Evolutionary conservation across 2,888 invertebrate genomes (phyloP).

Genomic region (Laothoe populi): DNA sequence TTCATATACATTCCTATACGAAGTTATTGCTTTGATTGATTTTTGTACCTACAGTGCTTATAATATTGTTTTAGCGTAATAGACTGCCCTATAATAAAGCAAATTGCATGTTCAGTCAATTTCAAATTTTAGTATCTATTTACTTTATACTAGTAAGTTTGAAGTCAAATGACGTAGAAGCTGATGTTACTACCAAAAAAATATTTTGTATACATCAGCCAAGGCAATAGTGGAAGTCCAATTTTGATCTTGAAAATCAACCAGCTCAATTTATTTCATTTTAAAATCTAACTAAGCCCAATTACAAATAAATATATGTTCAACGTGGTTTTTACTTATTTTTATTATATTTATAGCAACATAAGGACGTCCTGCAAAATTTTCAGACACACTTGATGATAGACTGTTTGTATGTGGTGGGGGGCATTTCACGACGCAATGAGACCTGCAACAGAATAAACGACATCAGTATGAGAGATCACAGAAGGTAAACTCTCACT

Average conservation of each 20-base stretch:
- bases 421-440: neutral
- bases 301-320: slow-evolving; percentile 34
- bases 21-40: no score
- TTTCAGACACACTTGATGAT: slow-evolving; percentile 59
- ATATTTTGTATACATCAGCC: no score
- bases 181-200: no score
- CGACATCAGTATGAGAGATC: neutral
- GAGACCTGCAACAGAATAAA: neutral
- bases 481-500: no score
- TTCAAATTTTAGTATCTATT: no score
- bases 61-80: no score
- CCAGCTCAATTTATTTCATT: neutral
- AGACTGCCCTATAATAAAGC: no score
- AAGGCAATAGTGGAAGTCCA: neutral
- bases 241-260: neutral
- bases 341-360: slow-evolving; percentile 61
- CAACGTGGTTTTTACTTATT: slow-evolving; percentile 65
- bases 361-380: slow-evolving; percentile 66
- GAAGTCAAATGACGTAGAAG: no score
- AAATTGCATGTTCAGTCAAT: no score
- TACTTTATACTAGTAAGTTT: no score
- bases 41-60: no score
- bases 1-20: no score
- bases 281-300: slow-evolving; percentile 11
- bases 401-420: slow-evolving; percentile 25